These are phyloP conservation scores for Varanus salvator DNA, from an alignment of 2,113 vertebrate species.

Conservation along the genomic window DNA sequence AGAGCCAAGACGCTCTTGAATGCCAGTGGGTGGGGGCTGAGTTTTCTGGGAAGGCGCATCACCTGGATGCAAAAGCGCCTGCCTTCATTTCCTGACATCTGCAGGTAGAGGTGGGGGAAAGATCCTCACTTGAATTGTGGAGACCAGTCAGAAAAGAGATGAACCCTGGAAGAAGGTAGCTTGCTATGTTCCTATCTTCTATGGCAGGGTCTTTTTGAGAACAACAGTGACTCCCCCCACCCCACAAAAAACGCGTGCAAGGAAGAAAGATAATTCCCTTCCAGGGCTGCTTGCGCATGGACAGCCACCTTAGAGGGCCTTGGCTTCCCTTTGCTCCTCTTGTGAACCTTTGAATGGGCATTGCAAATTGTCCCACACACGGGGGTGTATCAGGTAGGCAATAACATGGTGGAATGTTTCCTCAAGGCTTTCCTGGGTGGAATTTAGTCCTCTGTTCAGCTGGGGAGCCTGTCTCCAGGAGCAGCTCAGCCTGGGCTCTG, in stretches of 20 bases:
- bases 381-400: not conserved
- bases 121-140: not conserved
- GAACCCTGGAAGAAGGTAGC: not conserved
- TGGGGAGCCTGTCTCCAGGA: not conserved
- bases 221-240: not conserved
- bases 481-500: not conserved
- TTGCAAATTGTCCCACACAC: not conserved
- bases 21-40: not conserved
- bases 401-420: not conserved
- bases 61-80: not conserved
- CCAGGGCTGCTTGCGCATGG: not conserved
- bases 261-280: not conserved
- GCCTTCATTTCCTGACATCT: not conserved
- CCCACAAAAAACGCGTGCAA: not conserved
- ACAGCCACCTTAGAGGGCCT: fast-evolving
- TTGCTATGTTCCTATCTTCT: not conserved
- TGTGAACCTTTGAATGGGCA: fast-evolving
- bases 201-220: not conserved
- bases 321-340: not conserved
- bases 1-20: not conserved
- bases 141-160: not conserved
- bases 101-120: not conserved
- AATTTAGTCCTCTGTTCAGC: not conserved
- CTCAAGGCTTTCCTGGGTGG: not conserved
- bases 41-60: not conserved